Conservation (phyloP, 23 tunicate genomes). For the Ciona savignyi region DNA sequence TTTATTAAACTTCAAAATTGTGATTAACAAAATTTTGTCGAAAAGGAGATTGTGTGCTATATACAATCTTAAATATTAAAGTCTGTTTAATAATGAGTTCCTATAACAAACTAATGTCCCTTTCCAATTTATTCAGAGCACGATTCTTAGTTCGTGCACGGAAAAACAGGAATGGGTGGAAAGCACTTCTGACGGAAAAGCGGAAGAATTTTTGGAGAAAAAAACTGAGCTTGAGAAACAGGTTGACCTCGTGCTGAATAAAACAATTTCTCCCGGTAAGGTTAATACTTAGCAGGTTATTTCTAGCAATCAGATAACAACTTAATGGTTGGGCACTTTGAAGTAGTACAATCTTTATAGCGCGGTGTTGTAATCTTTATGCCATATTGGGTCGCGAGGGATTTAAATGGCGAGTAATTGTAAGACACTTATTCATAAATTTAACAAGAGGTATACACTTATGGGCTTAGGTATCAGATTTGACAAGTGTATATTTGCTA, state of each 20-base stretch:
- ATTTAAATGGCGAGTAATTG: too few relatives aligned
- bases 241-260: conserved; percentile 43
- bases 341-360: too few relatives aligned
- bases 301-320: neutral
- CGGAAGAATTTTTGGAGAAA: conserved; percentile 45
- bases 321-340: neutral
- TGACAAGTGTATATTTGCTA: neutral
- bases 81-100: too few relatives aligned
- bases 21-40: neutral
- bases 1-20: neutral
- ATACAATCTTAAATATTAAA: too few relatives aligned
- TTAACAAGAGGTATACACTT: too few relatives aligned
- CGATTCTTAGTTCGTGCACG: conserved; percentile 53
- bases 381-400: too few relatives aligned
- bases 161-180: conserved; percentile 84
- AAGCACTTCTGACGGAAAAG: conserved; percentile 52
- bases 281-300: neutral
- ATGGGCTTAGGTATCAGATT: too few relatives aligned
- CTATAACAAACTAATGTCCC: too few relatives aligned
- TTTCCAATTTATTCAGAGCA: conserved; percentile 18
- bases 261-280: conserved; percentile 72
- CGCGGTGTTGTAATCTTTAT: too few relatives aligned
- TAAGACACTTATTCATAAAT: too few relatives aligned
- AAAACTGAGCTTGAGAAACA: conserved; percentile 67
- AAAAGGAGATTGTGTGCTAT: too few relatives aligned